Percentiles rank a stretch among this genome's conserved stretches.
Evolutionary conservation across 2,797 vertebrate species (phyloP).

Genomic region (Neomorphus geoffroyi): DNA sequence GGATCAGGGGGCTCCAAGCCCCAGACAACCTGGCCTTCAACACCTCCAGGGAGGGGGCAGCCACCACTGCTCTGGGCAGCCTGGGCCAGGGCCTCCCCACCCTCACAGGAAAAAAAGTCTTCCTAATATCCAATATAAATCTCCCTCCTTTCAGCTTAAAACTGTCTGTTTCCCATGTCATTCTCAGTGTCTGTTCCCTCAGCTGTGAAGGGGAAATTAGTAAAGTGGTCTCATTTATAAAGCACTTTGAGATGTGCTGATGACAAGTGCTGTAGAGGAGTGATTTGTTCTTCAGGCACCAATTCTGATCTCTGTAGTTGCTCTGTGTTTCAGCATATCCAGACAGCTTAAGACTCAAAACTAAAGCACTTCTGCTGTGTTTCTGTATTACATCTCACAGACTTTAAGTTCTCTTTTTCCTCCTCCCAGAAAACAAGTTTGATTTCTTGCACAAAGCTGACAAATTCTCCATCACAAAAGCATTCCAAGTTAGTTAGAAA

Average conservation of each 20-base stretch:
- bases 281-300: neutral
- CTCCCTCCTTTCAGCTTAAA: too few species aligned
- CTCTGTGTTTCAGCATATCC: neutral
- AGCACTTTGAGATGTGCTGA: neutral
- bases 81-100: too few species aligned
- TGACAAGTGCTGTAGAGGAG: neutral
- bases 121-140: too few species aligned
- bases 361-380: neutral
- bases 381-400: neutral
- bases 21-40: too few species aligned
- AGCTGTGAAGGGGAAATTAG: neutral
- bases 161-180: neutral
- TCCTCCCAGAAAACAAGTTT: neutral
- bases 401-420: neutral
- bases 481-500: neutral
- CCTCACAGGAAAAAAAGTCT: too few species aligned
- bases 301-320: neutral
- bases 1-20: too few species aligned
- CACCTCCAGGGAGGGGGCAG: too few species aligned
- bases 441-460: neutral
- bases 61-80: too few species aligned
- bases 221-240: neutral
- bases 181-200: neutral
- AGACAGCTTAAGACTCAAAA: neutral
- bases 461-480: neutral